A percentile compares a stretch with the other conserved stretches of the same genome.
Evolutionary conservation across 2,888 invertebrate species (phyloP).

Genomic region (Netelia melanura): DNA sequence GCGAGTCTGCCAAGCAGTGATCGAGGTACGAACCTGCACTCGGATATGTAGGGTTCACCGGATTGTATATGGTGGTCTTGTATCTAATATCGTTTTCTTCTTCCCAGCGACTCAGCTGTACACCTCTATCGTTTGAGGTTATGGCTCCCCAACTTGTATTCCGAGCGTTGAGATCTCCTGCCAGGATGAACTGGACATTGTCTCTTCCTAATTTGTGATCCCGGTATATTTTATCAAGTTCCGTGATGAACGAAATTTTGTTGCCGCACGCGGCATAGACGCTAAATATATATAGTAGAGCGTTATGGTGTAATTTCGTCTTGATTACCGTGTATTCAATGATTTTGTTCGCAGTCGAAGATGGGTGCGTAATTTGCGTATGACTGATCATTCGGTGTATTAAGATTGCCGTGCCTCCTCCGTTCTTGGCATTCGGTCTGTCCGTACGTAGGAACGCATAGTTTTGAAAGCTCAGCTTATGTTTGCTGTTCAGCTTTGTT

Average conservation of each 20-base stretch:
- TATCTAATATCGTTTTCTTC: background rate
- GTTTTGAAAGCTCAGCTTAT: constrained; percentile 26
- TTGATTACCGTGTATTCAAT: no score
- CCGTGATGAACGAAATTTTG: no score
- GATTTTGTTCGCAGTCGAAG: no score
- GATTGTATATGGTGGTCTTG: no score
- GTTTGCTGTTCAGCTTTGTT: constrained; percentile 16
- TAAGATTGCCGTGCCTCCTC: constrained; percentile 61
- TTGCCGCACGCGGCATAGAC: no score
- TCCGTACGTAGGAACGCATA: constrained; percentile 5
- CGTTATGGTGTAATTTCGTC: no score
- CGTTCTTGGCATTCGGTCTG: constrained; percentile 17
- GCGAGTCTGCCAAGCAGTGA: background rate
- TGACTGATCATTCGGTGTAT: constrained; percentile 48
- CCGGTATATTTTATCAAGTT: no score
- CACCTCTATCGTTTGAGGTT: constrained; percentile 15
- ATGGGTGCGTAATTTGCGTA: no score
- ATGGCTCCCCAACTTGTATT: constrained; percentile 36
- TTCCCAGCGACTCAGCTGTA: constrained; percentile 27
- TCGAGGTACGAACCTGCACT: no score
- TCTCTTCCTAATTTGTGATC: no score
- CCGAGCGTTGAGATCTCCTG: constrained; percentile 64
- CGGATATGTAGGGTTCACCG: no score
- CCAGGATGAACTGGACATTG: constrained; percentile 56
- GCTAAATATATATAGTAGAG: no score